Percentiles rank a stretch among this genome's conserved stretches.
Evolutionary conservation across 2,888 invertebrate genomes (phyloP).

Genomic region (Drosophila flavopinicola): DNA sequence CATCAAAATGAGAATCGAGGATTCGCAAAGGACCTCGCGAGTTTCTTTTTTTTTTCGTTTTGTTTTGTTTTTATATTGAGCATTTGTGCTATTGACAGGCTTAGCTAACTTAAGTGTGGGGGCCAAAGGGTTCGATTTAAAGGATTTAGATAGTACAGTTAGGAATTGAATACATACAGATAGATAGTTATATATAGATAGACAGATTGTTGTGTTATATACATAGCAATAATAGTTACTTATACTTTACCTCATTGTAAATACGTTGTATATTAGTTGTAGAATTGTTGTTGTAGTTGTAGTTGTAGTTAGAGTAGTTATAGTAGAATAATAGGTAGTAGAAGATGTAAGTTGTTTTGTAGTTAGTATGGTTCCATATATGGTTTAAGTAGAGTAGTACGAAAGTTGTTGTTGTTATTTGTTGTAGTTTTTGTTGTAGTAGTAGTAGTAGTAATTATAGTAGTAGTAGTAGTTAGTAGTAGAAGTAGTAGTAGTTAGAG

Average conservation of each 20-base stretch:
- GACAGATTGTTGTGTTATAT: constrained; percentile 25
- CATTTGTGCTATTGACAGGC: constrained; percentile 52
- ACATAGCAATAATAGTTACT: constrained; percentile 63
- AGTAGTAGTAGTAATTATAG: constrained; percentile 57
- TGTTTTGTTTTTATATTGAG: constrained; percentile 35
- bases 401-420: constrained; percentile 56
- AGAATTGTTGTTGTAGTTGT: constrained; percentile 65
- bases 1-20: constrained; percentile 55
- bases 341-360: constrained; percentile 82
- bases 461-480: constrained; percentile 61
- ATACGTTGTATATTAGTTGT: constrained; percentile 79
- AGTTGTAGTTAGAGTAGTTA: constrained; percentile 75
- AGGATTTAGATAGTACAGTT: constrained; percentile 2
- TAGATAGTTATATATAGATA: constrained; percentile 9
- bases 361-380: constrained; percentile 80
- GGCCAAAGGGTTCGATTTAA: constrained; percentile 15
- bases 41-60: not conserved
- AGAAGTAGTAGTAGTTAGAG: constrained; percentile 67
- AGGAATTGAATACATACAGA: constrained; percentile 5
- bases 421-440: constrained; percentile 54
- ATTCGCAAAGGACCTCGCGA: not conserved
- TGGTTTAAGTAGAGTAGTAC: constrained; percentile 56
- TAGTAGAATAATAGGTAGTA: constrained; percentile 76
- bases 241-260: constrained; percentile 84
- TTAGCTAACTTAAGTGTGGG: constrained; percentile 38